Evolutionary conservation across 1,140 invertebrate species (phyloP).

Genomic region (Matsumurasca onukii): DNA sequence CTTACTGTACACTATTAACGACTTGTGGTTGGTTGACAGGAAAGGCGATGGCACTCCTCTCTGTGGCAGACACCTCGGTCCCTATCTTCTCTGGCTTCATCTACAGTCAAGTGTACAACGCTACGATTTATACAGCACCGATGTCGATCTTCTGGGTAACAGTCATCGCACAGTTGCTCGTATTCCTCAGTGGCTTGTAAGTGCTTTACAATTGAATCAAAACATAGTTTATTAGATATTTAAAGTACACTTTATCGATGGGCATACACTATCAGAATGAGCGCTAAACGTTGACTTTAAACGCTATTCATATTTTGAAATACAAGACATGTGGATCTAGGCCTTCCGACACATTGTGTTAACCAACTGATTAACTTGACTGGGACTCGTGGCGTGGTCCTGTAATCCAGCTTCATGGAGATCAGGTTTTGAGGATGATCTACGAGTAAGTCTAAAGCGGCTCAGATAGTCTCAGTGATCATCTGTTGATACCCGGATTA

Average conservation of each 20-base stretch:
- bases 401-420: no score
- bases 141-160: conserved; percentile 67
- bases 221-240: neutral
- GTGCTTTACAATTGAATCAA: conserved; percentile 45
- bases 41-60: conserved; percentile 69
- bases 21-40: no score
- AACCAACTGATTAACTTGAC: no score
- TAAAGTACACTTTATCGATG: neutral
- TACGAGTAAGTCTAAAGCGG: no score
- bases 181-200: conserved; percentile 63
- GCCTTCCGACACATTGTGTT: neutral
- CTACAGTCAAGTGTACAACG: conserved; percentile 69
- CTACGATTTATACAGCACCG: conserved; percentile 56
- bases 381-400: no score
- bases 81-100: conserved; percentile 66
- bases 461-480: no score
- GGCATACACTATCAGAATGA: neutral
- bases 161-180: conserved; percentile 62
- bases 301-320: neutral
- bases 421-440: no score
- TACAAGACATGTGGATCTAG: neutral
- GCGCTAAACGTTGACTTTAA: neutral
- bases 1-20: no score
- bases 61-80: conserved; percentile 74
- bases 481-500: neutral